phyloP scores from a whole-genome alignment of 2,113 vertebrate genomes.

The Cyanocitta stelleri region DNA sequence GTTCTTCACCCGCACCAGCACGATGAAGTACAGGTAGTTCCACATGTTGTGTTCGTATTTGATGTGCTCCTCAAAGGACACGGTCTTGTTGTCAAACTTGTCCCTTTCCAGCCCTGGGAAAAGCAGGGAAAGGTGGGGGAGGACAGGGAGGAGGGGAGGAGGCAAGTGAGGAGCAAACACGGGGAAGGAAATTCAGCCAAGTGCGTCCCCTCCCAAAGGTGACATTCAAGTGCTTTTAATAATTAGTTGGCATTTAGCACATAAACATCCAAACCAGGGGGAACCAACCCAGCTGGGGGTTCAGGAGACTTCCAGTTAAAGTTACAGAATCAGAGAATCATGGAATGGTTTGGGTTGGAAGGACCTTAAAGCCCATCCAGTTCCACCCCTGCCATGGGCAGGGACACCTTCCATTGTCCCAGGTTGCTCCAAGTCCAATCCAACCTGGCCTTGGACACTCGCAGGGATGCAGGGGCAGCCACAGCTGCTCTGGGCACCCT shows the following conservation, averaged over 20 bases:
- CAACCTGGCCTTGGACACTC: not conserved
- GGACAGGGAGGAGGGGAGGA: not conserved
- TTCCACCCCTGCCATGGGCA: not conserved
- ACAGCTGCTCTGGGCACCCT: not conserved
- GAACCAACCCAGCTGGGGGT: not conserved
- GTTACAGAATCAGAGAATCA: not conserved
- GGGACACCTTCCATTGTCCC: not conserved
- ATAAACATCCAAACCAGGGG: not conserved
- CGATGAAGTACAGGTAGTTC: constrained; percentile 98
- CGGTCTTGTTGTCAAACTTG: constrained; percentile 98
- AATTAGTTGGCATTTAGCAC: not conserved
- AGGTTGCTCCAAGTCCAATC: fast-evolving
- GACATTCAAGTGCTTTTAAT: not conserved
- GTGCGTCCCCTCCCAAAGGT: not conserved
- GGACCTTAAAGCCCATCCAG: not conserved
- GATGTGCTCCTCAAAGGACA: constrained; percentile 97
- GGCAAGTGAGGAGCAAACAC: not conserved
- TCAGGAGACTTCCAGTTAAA: not conserved
- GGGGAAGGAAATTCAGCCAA: not conserved
- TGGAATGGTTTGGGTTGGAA: not conserved
- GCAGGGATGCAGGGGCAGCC: not conserved
- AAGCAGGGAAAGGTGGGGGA: not conserved
- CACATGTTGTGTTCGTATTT: constrained; percentile 98
- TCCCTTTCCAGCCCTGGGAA: constrained; percentile 90
- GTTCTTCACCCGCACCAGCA: constrained; percentile 92